Percentiles rank a stretch among this genome's conserved stretches.
These are phyloP conservation scores for Typhlichthys eigenmanni DNA, from an alignment of 2,797 vertebrate species.

Conservation along the genomic window DNA sequence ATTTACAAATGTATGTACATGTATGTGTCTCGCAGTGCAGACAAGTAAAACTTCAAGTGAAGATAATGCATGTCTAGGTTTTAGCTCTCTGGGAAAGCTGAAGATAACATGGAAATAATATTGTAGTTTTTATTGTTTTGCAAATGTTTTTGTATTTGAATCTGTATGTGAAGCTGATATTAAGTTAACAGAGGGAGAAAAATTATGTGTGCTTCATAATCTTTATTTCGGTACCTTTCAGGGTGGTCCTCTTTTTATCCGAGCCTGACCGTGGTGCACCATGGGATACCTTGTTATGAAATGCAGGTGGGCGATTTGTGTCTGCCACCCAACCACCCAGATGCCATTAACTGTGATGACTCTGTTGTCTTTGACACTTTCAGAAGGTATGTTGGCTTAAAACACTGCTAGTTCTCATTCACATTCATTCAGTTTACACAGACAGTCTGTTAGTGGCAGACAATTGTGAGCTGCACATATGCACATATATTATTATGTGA, in stretches of 20 bases:
- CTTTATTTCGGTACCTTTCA: slow-evolving; percentile 54
- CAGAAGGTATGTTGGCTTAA: slow-evolving; percentile 84
- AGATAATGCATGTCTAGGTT: background rate
- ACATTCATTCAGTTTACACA: too few relatives aligned
- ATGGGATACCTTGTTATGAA: slow-evolving; percentile 98
- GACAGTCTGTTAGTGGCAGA: too few relatives aligned
- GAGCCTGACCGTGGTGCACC: slow-evolving; percentile 98
- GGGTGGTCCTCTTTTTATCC: slow-evolving; percentile 99
- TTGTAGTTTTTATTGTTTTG: too few relatives aligned
- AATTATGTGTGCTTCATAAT: slow-evolving; percentile 12
- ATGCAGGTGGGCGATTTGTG: slow-evolving; percentile 94
- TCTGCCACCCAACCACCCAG: slow-evolving; percentile 97
- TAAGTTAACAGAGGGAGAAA: slow-evolving; percentile 1
- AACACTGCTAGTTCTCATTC: too few relatives aligned
- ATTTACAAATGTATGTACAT: background rate
- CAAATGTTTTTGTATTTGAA: background rate
- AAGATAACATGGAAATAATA: too few relatives aligned
- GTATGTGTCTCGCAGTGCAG: slow-evolving; percentile 1
- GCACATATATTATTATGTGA: too few relatives aligned
- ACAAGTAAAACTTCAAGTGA: background rate
- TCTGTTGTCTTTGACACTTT: slow-evolving; percentile 99
- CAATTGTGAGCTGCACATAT: too few relatives aligned
- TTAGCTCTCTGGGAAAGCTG: too few relatives aligned
- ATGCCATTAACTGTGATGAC: slow-evolving; percentile 99
- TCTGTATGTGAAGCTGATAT: background rate